phyloP scores from a whole-genome alignment of 2,113 vertebrate species.

The Micronycteris hirsuta region DNA sequence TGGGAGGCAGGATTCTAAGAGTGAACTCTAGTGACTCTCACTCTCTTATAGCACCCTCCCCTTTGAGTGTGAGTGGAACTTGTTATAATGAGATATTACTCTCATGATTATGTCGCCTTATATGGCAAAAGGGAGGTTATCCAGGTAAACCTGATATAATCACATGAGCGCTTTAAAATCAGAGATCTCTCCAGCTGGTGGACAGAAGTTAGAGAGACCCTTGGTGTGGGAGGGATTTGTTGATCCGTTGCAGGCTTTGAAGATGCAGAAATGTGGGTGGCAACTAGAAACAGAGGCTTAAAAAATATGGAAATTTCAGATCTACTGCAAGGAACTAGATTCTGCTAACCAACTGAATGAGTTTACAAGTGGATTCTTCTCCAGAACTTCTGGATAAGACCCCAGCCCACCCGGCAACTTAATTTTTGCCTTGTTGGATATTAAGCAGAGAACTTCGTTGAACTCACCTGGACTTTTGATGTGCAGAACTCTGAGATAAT shows the following conservation, averaged over 20 bases:
- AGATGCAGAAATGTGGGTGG: background rate
- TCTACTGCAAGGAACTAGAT: background rate
- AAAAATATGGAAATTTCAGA: background rate
- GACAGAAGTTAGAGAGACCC: background rate
- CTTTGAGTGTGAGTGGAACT: background rate
- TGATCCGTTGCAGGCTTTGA: background rate
- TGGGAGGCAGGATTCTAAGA: background rate
- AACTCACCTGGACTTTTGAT: background rate
- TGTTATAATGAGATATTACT: background rate
- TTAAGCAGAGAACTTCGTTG: background rate
- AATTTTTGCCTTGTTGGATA: background rate
- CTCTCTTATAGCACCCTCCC: background rate
- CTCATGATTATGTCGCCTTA: background rate
- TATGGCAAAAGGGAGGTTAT: background rate
- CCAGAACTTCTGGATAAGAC: background rate
- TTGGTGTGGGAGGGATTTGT: background rate
- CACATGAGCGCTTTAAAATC: background rate
- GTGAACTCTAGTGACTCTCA: background rate
- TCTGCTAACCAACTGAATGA: background rate
- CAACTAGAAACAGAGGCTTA: background rate
- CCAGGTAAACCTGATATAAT: background rate
- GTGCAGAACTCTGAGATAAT: background rate
- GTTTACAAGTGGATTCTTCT: background rate
- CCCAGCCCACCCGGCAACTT: background rate
- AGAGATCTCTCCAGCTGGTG: background rate